phyloP scores from a whole-genome alignment of 2,888 invertebrate species.

The Tenthredo livida region DNA sequence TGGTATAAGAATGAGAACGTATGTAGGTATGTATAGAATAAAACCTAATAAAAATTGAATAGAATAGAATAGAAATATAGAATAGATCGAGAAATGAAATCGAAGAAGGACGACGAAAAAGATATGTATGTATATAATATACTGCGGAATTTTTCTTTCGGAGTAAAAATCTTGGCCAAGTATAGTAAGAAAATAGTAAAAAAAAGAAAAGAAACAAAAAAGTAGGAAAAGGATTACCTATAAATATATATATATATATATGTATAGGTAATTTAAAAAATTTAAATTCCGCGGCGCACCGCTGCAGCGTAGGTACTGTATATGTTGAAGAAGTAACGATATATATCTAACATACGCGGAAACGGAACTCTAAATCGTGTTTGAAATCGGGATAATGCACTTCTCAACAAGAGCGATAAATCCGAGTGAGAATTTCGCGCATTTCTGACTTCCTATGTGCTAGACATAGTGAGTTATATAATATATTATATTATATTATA shows the following conservation, averaged over 20 bases:
- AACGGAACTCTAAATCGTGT: conserved; percentile 1
- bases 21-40: neutral
- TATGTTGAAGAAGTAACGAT: neutral
- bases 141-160: neutral
- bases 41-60: neutral
- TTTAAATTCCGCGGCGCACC: neutral
- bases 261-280: neutral
- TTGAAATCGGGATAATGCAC: conserved; percentile 30
- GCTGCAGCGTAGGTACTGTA: neutral
- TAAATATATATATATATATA: neutral
- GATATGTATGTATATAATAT: too few relatives aligned
- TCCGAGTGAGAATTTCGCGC: conserved; percentile 14
- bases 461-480: neutral
- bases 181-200: neutral
- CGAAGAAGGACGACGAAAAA: neutral
- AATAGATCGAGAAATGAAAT: neutral
- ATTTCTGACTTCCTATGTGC: neutral
- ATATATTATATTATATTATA: neutral
- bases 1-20: neutral
- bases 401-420: conserved; percentile 42
- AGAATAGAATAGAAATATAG: neutral
- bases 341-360: neutral
- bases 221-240: neutral
- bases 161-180: neutral
- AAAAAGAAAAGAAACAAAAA: neutral